Conservation (phyloP, 2,797 vertebrate species). For the Darevskia nairensis region DNA sequence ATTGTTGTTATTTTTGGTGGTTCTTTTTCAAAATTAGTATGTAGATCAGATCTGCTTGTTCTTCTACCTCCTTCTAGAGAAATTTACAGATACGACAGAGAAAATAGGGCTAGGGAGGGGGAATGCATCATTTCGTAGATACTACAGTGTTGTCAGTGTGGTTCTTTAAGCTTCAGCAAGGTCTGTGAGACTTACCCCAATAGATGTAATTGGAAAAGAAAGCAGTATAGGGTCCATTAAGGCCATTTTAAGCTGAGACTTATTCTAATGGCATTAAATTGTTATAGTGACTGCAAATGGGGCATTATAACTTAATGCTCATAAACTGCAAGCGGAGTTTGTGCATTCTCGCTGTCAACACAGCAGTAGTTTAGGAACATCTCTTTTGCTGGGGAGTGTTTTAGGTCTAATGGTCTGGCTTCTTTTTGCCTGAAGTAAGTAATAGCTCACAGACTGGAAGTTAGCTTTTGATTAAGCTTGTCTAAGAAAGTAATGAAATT, state of each 20-base stretch:
- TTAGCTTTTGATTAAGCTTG: slow-evolving; percentile 66
- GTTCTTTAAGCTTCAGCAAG: slow-evolving; percentile 55
- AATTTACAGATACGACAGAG: slow-evolving; percentile 22
- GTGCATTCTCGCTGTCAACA: slow-evolving; percentile 55
- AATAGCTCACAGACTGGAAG: slow-evolving; percentile 59
- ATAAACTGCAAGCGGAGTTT: slow-evolving; percentile 44
- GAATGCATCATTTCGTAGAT: slow-evolving; percentile 44
- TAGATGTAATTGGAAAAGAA: slow-evolving; percentile 63
- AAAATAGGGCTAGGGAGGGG: neutral
- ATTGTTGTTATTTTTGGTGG: neutral
- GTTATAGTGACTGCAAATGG: slow-evolving; percentile 56
- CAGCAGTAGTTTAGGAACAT: slow-evolving; percentile 53
- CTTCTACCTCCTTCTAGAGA: neutral
- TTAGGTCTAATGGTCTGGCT: slow-evolving; percentile 51
- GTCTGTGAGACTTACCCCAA: slow-evolving; percentile 49
- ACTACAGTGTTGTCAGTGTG: slow-evolving; percentile 50
- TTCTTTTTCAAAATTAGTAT: slow-evolving; percentile 47
- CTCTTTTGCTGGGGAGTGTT: slow-evolving; percentile 62
- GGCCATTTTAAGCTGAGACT: slow-evolving; percentile 69
- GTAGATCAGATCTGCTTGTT: slow-evolving; percentile 32
- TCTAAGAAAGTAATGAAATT: slow-evolving; percentile 58
- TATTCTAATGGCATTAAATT: slow-evolving; percentile 70
- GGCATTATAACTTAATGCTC: slow-evolving; percentile 68
- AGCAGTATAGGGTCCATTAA: slow-evolving; percentile 70
- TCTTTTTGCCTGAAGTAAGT: slow-evolving; percentile 63